Conservation (phyloP, 2,113 vertebrate species). For the Perognathus longimembris region DNA sequence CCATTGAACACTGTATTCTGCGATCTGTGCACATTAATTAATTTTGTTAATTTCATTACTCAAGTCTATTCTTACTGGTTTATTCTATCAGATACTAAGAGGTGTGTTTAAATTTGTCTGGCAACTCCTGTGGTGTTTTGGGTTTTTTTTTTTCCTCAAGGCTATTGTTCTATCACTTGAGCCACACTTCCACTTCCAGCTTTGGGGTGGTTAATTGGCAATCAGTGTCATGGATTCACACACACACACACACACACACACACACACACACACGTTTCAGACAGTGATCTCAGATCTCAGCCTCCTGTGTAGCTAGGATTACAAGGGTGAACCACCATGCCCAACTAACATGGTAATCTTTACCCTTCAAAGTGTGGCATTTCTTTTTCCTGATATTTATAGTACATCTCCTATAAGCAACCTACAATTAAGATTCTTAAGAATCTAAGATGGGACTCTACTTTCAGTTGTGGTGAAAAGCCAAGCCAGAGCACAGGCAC, state of each 20-base stretch:
- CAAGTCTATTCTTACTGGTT: neutral
- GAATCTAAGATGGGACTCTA: neutral
- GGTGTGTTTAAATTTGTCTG: neutral
- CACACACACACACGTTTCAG: too few species aligned
- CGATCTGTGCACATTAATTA: neutral
- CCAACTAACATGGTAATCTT: too few species aligned
- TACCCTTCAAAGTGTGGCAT: neutral
- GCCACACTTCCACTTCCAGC: too few species aligned
- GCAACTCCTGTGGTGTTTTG: neutral
- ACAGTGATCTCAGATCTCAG: too few species aligned
- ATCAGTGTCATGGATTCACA: too few species aligned
- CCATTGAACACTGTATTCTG: neutral
- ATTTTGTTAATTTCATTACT: neutral
- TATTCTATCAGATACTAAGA: neutral
- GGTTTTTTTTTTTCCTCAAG: neutral
- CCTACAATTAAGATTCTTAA: neutral
- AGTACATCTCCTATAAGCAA: neutral
- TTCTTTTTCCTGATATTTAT: neutral
- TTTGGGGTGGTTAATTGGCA: too few species aligned
- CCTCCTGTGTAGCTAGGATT: too few species aligned
- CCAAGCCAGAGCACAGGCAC: too few species aligned
- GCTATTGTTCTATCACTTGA: too few species aligned
- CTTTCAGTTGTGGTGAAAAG: neutral
- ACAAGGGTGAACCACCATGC: too few species aligned
- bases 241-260: too few species aligned